Evolutionary conservation across 2,113 vertebrate species (phyloP), one percentile per base, ranked within the genome.

Genomic region (Machaerirhynchus nigripectus): DNA sequence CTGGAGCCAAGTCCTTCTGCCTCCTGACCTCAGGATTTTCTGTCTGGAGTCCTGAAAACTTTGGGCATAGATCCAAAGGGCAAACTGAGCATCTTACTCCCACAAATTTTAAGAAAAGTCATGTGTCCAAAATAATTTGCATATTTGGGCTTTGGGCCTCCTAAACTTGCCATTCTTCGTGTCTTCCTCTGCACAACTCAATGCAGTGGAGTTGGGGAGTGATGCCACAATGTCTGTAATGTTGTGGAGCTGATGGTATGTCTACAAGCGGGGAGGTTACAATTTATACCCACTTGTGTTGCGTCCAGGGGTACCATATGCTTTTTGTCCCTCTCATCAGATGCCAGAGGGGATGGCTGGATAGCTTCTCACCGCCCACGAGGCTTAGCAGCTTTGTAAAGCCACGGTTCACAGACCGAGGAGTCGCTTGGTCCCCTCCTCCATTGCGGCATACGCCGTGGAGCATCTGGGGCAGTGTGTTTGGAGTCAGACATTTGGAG

Each of bases 361-460:
- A 9, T 68, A 60, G 65, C 55, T 79, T 65, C 37, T 83, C 15
- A 17, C 20, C 0, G 0, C 61, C 40, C 3, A 1, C 0, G 0
- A 61, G 61, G 20, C 21, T 76, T 53, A 50, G 35, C 53, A 87
- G 65, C 77, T 91, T 68, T 55, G n/a, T 55, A 26, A 79, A 94
- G 26, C 60, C 6, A 1, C 2, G 1, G 20, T 28, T 79, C 7
- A 2, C 16, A 60, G 49, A 39, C 15, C 1, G 1, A 47, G 37
- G 52, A 64, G 35, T 0, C 0, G 7, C 53, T 76, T 27, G 37
- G 53, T 87, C n/a, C n/a, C 24, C 9, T 39, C 40, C 40, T 79
- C 61, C 1, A 0, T 71, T 33, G 82, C 0, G 1, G 7, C 4
- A 1, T 31, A 3, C 1, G 5, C 63, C 0, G 0, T 28, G 27